phyloP scores from a whole-genome alignment of 1,140 invertebrate genomes.

The Hyposmocoma kahamanoa region DNA sequence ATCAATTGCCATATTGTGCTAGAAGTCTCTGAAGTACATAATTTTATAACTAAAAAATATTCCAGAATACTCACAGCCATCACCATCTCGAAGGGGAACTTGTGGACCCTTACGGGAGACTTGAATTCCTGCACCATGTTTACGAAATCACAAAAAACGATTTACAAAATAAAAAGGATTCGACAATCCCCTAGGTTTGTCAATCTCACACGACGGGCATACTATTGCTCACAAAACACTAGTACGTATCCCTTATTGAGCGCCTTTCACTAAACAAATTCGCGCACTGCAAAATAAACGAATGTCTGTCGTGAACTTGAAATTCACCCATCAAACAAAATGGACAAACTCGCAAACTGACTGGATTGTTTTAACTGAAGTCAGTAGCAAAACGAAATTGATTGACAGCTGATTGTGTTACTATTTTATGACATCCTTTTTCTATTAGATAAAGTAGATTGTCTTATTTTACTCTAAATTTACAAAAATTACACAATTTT shows the following conservation, averaged over 20 bases:
- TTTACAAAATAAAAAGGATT: slow-evolving; percentile 41
- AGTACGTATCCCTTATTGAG: slow-evolving; percentile 9
- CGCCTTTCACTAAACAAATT: slow-evolving; percentile 32
- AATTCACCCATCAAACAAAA: slow-evolving; percentile 16
- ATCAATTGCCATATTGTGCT: too few relatives aligned
- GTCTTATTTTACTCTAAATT: too few relatives aligned
- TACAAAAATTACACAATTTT: too few relatives aligned
- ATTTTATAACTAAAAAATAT: too few relatives aligned
- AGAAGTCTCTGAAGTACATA: too few relatives aligned
- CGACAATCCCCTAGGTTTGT: slow-evolving; percentile 27
- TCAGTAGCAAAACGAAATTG: slow-evolving; percentile 20
- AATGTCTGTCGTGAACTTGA: slow-evolving; percentile 38
- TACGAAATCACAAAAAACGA: slow-evolving; percentile 25
- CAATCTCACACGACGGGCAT: slow-evolving; percentile 50
- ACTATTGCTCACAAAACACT: slow-evolving; percentile 15
- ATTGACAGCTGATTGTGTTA: slow-evolving; percentile 1
- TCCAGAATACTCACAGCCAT: slow-evolving; percentile 94
- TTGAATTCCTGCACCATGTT: slow-evolving; percentile 98
- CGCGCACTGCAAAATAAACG: slow-evolving; percentile 40
- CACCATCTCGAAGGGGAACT: slow-evolving; percentile 96
- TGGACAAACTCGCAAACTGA: slow-evolving; percentile 22
- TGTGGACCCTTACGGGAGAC: slow-evolving; percentile 96
- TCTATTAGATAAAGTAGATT: too few relatives aligned
- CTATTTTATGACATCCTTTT: too few relatives aligned
- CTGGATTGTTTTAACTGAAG: slow-evolving; percentile 44